Conservation (phyloP, 2,888 invertebrate species). For the Tinea trinotella region DNA sequence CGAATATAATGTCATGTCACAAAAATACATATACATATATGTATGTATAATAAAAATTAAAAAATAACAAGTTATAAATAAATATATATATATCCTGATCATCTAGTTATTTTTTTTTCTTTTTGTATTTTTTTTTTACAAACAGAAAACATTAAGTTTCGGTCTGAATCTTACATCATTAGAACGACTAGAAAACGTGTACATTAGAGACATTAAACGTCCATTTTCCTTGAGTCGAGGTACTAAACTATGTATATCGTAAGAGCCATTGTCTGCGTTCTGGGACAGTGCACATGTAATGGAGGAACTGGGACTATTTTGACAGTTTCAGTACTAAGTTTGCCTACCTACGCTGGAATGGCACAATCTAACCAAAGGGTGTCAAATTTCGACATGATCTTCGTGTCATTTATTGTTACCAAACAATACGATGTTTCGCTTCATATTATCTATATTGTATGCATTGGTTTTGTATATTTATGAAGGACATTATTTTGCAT, state of each 20-base stretch:
- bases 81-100: too few species aligned
- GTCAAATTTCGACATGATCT: constrained; percentile 14
- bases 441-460: neutral
- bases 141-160: too few species aligned
- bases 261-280: constrained; percentile 12
- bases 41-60: too few species aligned
- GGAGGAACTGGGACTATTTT: constrained; percentile 19
- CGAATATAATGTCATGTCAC: too few species aligned
- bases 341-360: constrained; percentile 15
- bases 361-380: constrained; percentile 11
- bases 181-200: too few species aligned
- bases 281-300: constrained; percentile 11
- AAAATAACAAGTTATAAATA: too few species aligned
- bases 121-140: too few species aligned
- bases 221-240: neutral
- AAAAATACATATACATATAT: too few species aligned
- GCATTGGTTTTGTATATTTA: neutral
- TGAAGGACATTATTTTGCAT: too few species aligned
- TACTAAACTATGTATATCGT: neutral
- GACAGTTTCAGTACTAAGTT: constrained; percentile 19
- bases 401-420: neutral
- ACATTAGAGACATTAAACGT: neutral
- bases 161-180: too few species aligned
- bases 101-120: too few species aligned
- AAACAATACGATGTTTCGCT: neutral